Percentiles rank a stretch among this genome's conserved stretches.
phyloP scores from a whole-genome alignment of 2,888 invertebrate species.

The Erebia aethiops region DNA sequence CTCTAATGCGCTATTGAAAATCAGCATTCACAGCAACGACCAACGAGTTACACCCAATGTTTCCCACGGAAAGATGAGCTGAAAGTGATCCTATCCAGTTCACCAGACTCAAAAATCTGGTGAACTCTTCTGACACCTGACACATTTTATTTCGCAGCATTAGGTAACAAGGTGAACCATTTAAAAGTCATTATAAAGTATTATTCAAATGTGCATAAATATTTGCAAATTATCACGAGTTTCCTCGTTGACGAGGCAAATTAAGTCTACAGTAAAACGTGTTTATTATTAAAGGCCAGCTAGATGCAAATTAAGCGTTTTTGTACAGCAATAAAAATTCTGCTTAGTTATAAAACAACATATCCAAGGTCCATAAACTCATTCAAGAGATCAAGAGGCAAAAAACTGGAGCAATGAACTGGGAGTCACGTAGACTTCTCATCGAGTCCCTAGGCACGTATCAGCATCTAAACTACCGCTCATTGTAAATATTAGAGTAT shows the following conservation, averaged over 20 bases:
- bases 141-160: neutral
- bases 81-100: neutral
- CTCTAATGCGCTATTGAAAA: constrained; percentile 73
- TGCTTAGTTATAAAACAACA: constrained; percentile 54
- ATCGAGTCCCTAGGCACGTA: constrained; percentile 76
- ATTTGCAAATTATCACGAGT: constrained; percentile 7
- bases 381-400: constrained; percentile 77
- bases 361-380: constrained; percentile 73
- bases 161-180: neutral
- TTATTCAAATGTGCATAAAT: constrained; percentile 10
- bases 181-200: neutral
- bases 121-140: neutral
- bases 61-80: constrained; percentile 49
- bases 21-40: constrained; percentile 51
- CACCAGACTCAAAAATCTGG: neutral
- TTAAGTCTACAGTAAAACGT: constrained; percentile 10
- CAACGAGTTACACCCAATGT: constrained; percentile 49
- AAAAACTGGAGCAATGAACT: constrained; percentile 82
- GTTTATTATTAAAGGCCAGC: constrained; percentile 24
- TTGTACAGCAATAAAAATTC: constrained; percentile 56
- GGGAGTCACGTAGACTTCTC: constrained; percentile 75
- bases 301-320: constrained; percentile 32
- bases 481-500: constrained; percentile 80
- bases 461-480: constrained; percentile 79
- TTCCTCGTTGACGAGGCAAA: constrained; percentile 16